Conservation (phyloP, 2,888 invertebrate genomes). For the Onthophagus sagittarius region DNA sequence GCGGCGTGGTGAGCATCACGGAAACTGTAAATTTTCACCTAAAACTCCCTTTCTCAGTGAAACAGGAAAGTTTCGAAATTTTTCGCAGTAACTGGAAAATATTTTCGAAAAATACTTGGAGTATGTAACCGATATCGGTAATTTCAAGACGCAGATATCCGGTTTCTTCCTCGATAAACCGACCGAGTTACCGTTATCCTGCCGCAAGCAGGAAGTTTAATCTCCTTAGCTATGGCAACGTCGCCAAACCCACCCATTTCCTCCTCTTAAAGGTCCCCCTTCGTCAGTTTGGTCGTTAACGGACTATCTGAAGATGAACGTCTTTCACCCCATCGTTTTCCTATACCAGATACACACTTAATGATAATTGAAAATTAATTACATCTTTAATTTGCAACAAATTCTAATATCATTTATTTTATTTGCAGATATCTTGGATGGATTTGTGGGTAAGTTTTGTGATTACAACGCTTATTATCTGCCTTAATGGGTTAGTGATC, state of each 20-base stretch:
- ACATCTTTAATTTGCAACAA: background rate
- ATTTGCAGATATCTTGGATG: no score
- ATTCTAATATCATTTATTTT: no score
- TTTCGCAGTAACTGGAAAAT: background rate
- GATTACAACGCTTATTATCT: background rate
- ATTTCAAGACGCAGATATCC: background rate
- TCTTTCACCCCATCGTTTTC: background rate
- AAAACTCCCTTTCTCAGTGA: background rate
- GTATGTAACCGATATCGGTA: background rate
- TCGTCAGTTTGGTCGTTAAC: background rate
- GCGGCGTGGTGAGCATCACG: background rate
- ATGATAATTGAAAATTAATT: background rate
- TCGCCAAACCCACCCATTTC: background rate
- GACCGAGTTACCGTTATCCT: background rate
- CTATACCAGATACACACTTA: background rate
- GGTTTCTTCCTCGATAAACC: background rate
- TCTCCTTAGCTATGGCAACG: background rate
- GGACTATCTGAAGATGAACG: background rate
- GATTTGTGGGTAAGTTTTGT: background rate
- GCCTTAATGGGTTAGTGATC: background rate
- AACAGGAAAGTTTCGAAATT: background rate
- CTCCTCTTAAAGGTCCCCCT: no score
- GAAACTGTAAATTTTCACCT: background rate
- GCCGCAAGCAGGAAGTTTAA: background rate
- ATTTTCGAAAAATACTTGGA: background rate